Base-by-base conservation (phyloP, 2,888 invertebrate species). In the Pharmacophagus antenor region DNA sequence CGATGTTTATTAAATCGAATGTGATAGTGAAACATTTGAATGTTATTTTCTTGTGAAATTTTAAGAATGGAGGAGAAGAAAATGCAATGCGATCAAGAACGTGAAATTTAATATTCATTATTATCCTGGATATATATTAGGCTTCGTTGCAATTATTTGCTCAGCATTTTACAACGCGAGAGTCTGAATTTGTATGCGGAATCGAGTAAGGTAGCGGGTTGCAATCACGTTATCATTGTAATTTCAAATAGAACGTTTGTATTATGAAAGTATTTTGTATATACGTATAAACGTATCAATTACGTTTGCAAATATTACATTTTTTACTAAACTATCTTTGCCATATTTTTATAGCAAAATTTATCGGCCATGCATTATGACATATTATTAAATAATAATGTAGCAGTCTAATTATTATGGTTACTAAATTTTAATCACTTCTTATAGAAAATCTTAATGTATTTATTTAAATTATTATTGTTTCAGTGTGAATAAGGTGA, bases 101-200 rank as follows among this genome's bases (percentile, higher is more conserved):
- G 54, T 63, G 62, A 48, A 60, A 56, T 66, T 63, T 59, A 65
- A 68, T 56, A 58, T 73, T 73, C 70, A 72, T 67, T 63, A 59
- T 50, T 58, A 63, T 63, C 62, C 53, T 56, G 60, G 59, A 62
- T 62, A 55, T 61, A 65, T 58, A 50, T 56, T 57, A 51, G 52
- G 61, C 55, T 61, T 54, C 50, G 61, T 64, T 65, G 59, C 53
- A 54, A 64, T 67, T 72, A 67, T 66, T 70, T 59, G 50, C 67
- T 65, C 62, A 65, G 61, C 65, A 61, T 67, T 62, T 57, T 51
- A 66, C 62, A 63, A 71, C 69, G 71, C 73, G 72, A 74, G 73
- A 74, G 71, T 67, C 64, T 67, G 70, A 62, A 79, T 80, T 77
- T 79, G 73, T 78, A 76, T 70, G 64, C 57, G 61, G 51, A 48